phyloP scores from a whole-genome alignment of 1,140 invertebrate species.

The Bombus sibiricus region DNA sequence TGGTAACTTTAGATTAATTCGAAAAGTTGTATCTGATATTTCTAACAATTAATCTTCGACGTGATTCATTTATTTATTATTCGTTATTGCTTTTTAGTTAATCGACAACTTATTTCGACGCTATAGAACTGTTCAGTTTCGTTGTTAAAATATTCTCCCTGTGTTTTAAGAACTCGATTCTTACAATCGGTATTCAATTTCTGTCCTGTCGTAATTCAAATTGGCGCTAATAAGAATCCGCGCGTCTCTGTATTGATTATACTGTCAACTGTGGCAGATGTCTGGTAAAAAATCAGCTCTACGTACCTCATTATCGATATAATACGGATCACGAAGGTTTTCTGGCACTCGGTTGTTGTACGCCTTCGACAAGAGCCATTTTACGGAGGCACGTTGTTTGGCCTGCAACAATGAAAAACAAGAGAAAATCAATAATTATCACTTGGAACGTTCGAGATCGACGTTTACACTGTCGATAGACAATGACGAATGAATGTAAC shows the following conservation, averaged over 20 bases:
- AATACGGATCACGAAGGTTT: slow-evolving; percentile 96
- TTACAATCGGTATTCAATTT: too few species aligned
- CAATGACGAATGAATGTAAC: too few species aligned
- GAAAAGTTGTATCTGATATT: too few species aligned
- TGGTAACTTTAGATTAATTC: too few species aligned
- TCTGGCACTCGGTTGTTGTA: slow-evolving; percentile 98
- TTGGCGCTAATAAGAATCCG: background rate
- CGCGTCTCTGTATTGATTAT: too few species aligned
- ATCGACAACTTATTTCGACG: background rate
- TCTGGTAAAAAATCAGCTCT: background rate
- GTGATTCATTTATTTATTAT: background rate
- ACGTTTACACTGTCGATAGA: too few species aligned
- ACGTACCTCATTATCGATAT: slow-evolving; percentile 94
- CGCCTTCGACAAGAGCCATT: slow-evolving; percentile 98
- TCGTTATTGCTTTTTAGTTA: too few species aligned
- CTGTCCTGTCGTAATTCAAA: background rate
- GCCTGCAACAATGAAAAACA: slow-evolving; percentile 88
- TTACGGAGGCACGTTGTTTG: slow-evolving; percentile 97
- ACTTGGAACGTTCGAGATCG: background rate
- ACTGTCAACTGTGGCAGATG: background rate
- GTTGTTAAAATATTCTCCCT: too few species aligned
- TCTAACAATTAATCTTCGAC: too few species aligned
- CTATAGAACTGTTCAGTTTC: too few species aligned
- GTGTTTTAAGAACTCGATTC: too few species aligned
- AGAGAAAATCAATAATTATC: slow-evolving; percentile 33